phyloP scores from a whole-genome alignment of 2,888 invertebrate species.

The Dolomedes plantarius region DNA sequence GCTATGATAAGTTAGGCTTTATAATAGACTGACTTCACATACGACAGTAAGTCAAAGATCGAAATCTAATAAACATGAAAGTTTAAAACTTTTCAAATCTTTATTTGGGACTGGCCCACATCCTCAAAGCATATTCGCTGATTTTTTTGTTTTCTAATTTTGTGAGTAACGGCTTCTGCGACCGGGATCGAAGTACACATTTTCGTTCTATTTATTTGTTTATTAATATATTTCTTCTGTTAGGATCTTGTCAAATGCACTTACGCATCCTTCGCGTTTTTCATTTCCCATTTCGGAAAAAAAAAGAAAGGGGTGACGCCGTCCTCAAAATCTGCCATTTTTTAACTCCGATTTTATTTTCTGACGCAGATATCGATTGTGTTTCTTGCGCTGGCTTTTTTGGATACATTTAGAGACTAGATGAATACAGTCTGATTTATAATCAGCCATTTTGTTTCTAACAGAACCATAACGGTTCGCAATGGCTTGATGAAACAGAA shows the following conservation, averaged over 20 bases:
- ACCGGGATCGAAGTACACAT: constrained; percentile 25
- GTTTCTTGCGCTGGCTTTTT: constrained; percentile 8
- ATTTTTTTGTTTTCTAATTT: constrained; percentile 13
- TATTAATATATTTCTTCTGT: constrained; percentile 26
- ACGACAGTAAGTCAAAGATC: no score
- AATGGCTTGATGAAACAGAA: no score
- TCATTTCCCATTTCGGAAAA: constrained; percentile 17
- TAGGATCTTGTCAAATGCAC: constrained; percentile 47
- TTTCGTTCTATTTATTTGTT: constrained; percentile 44
- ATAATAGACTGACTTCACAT: no score
- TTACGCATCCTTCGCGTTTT: constrained; percentile 41
- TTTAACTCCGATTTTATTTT: constrained; percentile 37
- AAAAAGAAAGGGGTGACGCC: constrained; percentile 18
- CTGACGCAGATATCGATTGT: constrained; percentile 48
- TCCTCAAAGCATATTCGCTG: not conserved
- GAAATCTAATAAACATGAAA: no score
- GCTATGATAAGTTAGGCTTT: no score
- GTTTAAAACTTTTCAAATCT: not conserved
- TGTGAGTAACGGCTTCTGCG: constrained; percentile 21
- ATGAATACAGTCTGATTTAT: not conserved
- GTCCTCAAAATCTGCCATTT: constrained; percentile 33
- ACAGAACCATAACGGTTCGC: no score
- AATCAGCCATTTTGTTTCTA: not conserved
- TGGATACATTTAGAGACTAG: not conserved
- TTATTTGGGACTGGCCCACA: not conserved